These are phyloP conservation scores for Lepus timidus DNA, from an alignment of 2,113 vertebrate species.

Conservation along the genomic window DNA sequence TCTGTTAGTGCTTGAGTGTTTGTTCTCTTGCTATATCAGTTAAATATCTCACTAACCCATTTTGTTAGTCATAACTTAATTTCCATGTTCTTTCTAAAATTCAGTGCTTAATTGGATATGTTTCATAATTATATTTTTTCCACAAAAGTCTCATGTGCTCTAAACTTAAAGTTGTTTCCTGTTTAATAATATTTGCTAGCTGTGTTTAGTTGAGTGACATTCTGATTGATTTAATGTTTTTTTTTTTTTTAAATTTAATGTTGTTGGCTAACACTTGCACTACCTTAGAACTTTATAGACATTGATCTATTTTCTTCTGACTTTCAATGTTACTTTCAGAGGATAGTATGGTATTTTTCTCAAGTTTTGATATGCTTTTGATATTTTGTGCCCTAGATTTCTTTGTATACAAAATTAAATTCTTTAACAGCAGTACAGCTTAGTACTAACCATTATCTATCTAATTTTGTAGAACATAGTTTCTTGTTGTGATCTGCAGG, in stretches of 20 bases:
- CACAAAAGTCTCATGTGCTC: neutral
- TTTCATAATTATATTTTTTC: neutral
- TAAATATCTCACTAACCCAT: neutral
- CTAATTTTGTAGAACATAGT: neutral
- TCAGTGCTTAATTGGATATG: neutral
- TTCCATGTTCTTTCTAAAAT: neutral
- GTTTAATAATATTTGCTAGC: slow-evolving; percentile 7
- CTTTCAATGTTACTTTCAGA: slow-evolving; percentile 4
- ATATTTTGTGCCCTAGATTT: neutral
- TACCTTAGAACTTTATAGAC: neutral
- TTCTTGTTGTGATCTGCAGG: neutral
- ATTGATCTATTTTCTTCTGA: neutral
- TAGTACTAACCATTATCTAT: neutral
- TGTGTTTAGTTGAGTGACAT: neutral
- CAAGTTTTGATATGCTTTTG: neutral
- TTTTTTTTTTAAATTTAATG: neutral
- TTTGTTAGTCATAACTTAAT: neutral
- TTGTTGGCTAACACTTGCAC: neutral
- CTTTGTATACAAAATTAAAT: neutral
- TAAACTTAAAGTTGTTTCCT: neutral
- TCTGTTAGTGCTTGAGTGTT: neutral
- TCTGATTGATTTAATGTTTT: neutral
- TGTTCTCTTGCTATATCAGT: neutral
- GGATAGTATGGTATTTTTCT: neutral
- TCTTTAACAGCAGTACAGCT: neutral